Evolutionary conservation across 2,797 vertebrate species (phyloP).

Genomic region (Lutjanus argentimaculatus): DNA sequence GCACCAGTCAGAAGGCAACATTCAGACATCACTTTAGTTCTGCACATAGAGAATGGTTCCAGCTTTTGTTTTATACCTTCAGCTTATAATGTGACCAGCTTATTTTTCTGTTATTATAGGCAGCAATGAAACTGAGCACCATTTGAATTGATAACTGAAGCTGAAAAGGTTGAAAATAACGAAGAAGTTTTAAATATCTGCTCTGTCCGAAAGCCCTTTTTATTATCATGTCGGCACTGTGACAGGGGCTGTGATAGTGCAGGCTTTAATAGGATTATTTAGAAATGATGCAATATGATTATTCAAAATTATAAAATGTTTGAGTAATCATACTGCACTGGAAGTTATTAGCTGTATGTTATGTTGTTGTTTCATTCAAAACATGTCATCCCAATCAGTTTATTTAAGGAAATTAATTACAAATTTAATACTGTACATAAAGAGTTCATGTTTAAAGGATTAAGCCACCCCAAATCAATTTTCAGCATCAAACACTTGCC

Average conservation of each 20-base stretch:
- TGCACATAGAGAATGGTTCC: conserved; percentile 44
- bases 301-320: not conserved
- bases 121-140: conserved; percentile 67
- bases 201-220: conserved; percentile 13
- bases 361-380: not conserved
- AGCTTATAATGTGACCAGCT: conserved; percentile 67
- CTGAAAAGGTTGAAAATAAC: conserved; percentile 8
- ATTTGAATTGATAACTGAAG: conserved; percentile 25
- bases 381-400: not conserved
- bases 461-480: not conserved
- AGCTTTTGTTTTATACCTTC: conserved; percentile 52
- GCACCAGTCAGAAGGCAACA: conserved; percentile 65
- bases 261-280: not conserved
- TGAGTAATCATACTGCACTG: not conserved
- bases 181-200: conserved; percentile 25
- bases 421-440: conserved; percentile 1
- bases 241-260: not conserved
- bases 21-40: conserved; percentile 53
- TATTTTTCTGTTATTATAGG: conserved; percentile 61
- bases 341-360: not conserved
- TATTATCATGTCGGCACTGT: not conserved
- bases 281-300: not conserved
- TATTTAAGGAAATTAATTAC: not conserved
- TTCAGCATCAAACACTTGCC: not conserved
- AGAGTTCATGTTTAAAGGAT: conserved; percentile 1